Base-by-base conservation (phyloP, 2,797 vertebrate species). In the Allobates femoralis region DNA sequence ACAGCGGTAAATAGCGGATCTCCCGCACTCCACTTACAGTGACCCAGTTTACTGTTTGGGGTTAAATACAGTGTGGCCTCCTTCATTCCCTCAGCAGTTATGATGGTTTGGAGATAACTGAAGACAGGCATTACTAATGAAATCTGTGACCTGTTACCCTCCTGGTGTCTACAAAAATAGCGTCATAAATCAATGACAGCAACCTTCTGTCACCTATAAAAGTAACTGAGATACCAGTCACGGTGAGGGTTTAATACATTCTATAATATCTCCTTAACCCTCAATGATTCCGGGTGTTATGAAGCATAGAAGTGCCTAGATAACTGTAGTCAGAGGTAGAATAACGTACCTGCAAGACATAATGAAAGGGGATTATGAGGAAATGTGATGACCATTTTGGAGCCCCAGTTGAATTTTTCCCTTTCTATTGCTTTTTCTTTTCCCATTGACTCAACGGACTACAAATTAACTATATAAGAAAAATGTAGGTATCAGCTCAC, bases 101-200 rank as follows among this genome's bases (percentile, higher is more conserved):
- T 82, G 23, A 82, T 51, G 30, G 12, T 23, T 50, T 58, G 67
- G 53, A 26, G 69, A 60, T 60, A 50, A 58, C 32, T 60, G 69
- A 71, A 83, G 69, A 75, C 69, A 56, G 83, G 37, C 18, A 78
- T 79, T 69, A 56, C 66, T 78, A 78, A 78, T 85, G 60, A 37
- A 85, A 78, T 66, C 50, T 67, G 26, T 37, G 83, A 82, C 83
- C 74, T 85, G 60, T 67, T 66, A 67, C 58, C 62, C 83, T 66
- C 55, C 30, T 55, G 30, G 12, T 69, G 60, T 67, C 58, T 78
- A 55, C 51, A 82, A 53, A 83, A 74, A 84, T 77, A 50, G 73
- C 73, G 53, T 77, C 34, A 67, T 85, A 85, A 85, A 85, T 85
- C 83, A 85, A 58, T 64, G 83, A 37, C 41, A 28, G 14, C 75